Conservation (phyloP, 2,888 invertebrate genomes). For the Matsumyia berberina region DNA sequence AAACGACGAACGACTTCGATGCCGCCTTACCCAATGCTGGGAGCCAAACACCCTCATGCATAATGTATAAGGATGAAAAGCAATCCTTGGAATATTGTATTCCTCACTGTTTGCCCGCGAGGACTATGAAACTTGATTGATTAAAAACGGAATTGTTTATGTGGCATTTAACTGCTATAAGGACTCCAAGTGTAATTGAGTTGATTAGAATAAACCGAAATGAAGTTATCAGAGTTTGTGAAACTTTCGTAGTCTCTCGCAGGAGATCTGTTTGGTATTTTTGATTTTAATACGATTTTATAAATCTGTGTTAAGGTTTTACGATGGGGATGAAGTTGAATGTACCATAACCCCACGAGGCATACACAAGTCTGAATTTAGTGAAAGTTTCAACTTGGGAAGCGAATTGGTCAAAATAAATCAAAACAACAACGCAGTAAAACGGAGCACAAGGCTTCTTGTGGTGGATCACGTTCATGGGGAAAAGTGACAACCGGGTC, state of each 20-base stretch:
- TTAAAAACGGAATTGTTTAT: conserved; percentile 74
- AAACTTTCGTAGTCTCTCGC: conserved; percentile 19
- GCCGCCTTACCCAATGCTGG: conserved; percentile 31
- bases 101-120: conserved; percentile 54
- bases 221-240: conserved; percentile 37
- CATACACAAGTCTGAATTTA: no score
- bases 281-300: neutral
- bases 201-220: conserved; percentile 60
- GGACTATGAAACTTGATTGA: conserved; percentile 72
- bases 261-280: neutral
- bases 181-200: conserved; percentile 65
- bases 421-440: no score
- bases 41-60: conserved; percentile 68
- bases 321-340: no score
- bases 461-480: no score
- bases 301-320: no score
- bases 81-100: conserved; percentile 66
- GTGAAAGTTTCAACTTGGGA: no score
- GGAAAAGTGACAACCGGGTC: no score
- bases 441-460: no score
- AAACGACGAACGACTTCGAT: conserved; percentile 4
- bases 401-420: no score
- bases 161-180: conserved; percentile 61
- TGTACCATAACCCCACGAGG: no score
- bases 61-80: conserved; percentile 65